These are phyloP conservation scores for Aythya baeri DNA, from an alignment of 2,113 vertebrate species.

Conservation along the genomic window DNA sequence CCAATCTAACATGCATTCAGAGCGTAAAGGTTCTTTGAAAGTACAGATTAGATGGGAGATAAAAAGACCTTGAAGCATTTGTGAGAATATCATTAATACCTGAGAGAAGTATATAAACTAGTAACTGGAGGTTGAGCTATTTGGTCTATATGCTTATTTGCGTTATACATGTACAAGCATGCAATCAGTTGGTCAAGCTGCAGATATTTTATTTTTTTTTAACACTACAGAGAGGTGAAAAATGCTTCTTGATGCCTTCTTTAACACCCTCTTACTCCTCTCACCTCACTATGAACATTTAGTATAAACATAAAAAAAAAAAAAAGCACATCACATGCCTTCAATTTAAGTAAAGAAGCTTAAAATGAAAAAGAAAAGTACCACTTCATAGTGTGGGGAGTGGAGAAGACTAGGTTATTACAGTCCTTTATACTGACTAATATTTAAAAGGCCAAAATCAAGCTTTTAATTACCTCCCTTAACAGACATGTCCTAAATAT, in stretches of 20 bases:
- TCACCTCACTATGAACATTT: background rate
- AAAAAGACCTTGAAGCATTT: background rate
- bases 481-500: background rate
- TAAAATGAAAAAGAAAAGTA: background rate
- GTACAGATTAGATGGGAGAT: background rate
- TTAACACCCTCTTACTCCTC: background rate
- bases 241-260: background rate
- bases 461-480: background rate
- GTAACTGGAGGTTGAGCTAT: background rate
- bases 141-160: background rate
- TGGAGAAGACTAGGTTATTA: background rate
- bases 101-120: background rate
- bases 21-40: background rate
- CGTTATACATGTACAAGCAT: background rate
- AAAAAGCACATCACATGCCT: background rate
- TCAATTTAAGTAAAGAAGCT: constrained; percentile 1
- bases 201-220: background rate
- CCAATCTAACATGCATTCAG: background rate
- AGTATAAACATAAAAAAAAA: background rate
- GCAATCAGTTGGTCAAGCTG: background rate
- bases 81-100: background rate
- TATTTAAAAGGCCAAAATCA: background rate
- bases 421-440: background rate
- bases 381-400: background rate
- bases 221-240: background rate